phyloP scores from a whole-genome alignment of 2,888 invertebrate genomes.

The Parthenolecanium corni region DNA sequence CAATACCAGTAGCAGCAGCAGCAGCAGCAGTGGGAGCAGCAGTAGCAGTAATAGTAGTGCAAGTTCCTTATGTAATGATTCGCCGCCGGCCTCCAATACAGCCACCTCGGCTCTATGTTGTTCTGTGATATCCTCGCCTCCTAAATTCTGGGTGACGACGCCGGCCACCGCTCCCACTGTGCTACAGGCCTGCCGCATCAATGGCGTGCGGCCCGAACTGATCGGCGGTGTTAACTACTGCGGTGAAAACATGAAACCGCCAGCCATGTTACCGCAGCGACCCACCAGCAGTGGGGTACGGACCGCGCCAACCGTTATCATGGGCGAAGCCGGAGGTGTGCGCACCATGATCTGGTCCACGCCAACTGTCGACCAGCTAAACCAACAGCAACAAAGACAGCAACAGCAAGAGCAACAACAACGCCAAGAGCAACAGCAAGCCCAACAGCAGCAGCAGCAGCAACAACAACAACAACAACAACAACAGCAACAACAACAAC shows the following conservation, averaged over 20 bases:
- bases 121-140: conserved; percentile 30
- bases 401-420: conserved; percentile 49
- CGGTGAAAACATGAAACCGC: conserved; percentile 35
- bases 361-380: conserved; percentile 45
- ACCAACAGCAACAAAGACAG: conserved; percentile 35
- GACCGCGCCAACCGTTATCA: conserved; percentile 71
- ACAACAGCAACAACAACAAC: conserved; percentile 22
- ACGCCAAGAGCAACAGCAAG: conserved; percentile 56
- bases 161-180: conserved; percentile 36
- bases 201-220: conserved; percentile 71
- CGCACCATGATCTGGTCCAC: conserved; percentile 58
- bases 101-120: conserved; percentile 31
- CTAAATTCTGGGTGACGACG: conserved; percentile 31
- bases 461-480: conserved; percentile 40
- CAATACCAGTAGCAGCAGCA: conserved; percentile 9
- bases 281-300: conserved; percentile 32
- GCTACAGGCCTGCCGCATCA: conserved; percentile 44
- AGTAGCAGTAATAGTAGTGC: conserved; percentile 29
- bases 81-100: conserved; percentile 38
- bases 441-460: conserved; percentile 43
- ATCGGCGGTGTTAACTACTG: conserved; percentile 49
- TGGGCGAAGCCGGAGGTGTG: conserved; percentile 87
- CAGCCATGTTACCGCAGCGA: conserved; percentile 32
- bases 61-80: conserved; percentile 37
- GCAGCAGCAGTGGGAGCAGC: conserved; percentile 10